These are phyloP conservation scores for Lacerta viridis DNA, from an alignment of 2,797 vertebrate species.

Conservation along the genomic window DNA sequence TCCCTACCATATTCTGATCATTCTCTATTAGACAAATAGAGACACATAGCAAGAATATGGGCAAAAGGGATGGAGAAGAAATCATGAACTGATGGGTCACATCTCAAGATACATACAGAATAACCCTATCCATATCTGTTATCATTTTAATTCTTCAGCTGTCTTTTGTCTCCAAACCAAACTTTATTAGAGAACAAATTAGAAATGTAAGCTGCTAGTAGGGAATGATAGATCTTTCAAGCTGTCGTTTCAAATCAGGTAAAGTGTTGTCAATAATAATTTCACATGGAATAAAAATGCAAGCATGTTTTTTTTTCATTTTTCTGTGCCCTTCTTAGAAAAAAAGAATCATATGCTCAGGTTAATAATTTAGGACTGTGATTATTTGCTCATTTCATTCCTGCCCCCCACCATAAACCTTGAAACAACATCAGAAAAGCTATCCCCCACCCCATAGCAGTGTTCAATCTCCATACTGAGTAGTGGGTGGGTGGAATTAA, in stretches of 20 bases:
- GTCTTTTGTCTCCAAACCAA: too few relatives aligned
- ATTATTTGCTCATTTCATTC: conserved; percentile 11
- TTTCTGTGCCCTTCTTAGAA: neutral
- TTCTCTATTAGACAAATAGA: neutral
- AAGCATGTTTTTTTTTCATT: neutral
- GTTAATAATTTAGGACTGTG: conserved; percentile 32
- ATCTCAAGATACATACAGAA: too few relatives aligned
- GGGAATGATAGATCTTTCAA: neutral
- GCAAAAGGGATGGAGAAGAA: too few relatives aligned
- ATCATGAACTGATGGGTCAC: too few relatives aligned
- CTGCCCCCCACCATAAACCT: neutral
- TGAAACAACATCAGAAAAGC: too few relatives aligned
- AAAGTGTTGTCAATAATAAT: conserved; percentile 8
- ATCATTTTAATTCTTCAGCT: neutral
- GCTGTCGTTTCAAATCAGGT: neutral
- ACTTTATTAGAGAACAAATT: neutral
- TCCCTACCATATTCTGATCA: neutral
- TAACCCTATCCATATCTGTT: neutral
- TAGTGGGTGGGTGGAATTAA: conserved; percentile 43
- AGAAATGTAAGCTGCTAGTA: neutral
- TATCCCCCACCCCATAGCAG: conserved; percentile 4
- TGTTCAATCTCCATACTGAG: conserved; percentile 47
- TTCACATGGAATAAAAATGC: conserved; percentile 17
- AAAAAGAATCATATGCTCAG: neutral
- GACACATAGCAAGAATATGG: neutral